phyloP scores from a whole-genome alignment of 2,113 vertebrate species.

The Saccopteryx bilineata region DNA sequence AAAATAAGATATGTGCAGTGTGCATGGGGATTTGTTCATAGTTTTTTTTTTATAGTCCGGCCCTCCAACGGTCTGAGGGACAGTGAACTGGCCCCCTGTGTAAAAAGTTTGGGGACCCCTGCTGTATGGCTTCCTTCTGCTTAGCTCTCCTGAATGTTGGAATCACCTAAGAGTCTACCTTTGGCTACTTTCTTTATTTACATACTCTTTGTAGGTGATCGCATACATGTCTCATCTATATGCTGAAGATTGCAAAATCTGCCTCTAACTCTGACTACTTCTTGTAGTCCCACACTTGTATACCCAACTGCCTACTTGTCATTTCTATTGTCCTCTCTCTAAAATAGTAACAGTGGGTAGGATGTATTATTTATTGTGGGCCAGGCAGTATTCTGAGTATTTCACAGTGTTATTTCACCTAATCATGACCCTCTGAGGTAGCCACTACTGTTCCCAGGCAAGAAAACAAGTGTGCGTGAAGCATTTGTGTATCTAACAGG shows the following conservation, averaged over 20 bases:
- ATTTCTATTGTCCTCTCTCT: background rate
- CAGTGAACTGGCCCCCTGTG: no score
- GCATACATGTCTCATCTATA: background rate
- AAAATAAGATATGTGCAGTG: no score
- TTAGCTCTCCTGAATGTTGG: background rate
- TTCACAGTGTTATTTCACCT: background rate
- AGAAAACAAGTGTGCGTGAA: background rate
- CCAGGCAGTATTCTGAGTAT: background rate
- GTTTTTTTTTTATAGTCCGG: no score
- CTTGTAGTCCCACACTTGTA: background rate
- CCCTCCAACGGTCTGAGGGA: no score
- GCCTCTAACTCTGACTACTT: background rate
- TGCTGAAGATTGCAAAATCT: background rate
- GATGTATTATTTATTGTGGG: background rate
- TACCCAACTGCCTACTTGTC: background rate
- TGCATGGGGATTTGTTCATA: no score
- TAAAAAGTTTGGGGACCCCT: no score
- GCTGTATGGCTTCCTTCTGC: background rate
- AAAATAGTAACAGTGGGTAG: background rate
- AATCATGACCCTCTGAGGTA: background rate
- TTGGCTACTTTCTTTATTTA: background rate
- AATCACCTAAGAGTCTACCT: background rate
- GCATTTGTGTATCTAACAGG: background rate
- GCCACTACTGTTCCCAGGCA: background rate
- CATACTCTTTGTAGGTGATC: background rate